Evolutionary conservation across 1,140 invertebrate genomes (phyloP).

Genomic region (Zaprionus nigranus): DNA sequence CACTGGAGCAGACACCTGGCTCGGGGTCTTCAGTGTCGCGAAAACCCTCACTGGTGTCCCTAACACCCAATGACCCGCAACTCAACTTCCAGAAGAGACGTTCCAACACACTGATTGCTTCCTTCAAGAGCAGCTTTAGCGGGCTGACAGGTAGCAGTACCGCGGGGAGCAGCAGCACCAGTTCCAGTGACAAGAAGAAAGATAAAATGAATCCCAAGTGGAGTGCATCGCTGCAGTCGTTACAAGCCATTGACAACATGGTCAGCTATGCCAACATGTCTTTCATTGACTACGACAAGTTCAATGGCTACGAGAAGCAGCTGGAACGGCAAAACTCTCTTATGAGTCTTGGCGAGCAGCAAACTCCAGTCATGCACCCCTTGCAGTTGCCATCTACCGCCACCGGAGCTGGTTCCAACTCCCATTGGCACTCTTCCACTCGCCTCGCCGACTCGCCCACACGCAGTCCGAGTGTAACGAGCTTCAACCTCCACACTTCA

Average conservation of each 20-base stretch:
- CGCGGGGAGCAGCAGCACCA: slow-evolving; percentile 12
- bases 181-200: slow-evolving; percentile 63
- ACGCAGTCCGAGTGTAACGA: slow-evolving; percentile 17
- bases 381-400: slow-evolving; percentile 22
- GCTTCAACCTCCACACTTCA: slow-evolving; percentile 33
- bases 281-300: slow-evolving; percentile 84
- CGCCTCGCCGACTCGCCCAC: slow-evolving; percentile 33
- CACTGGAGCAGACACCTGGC: slow-evolving; percentile 42
- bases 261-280: slow-evolving; percentile 84
- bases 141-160: slow-evolving; percentile 35
- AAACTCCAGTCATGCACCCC: slow-evolving; percentile 23
- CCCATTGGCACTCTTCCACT: slow-evolving; percentile 50
- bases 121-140: slow-evolving; percentile 69
- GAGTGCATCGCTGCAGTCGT: slow-evolving; percentile 80
- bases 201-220: slow-evolving; percentile 81
- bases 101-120: slow-evolving; percentile 73
- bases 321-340: slow-evolving; percentile 75
- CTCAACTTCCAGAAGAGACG: slow-evolving; percentile 75
- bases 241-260: slow-evolving; percentile 84
- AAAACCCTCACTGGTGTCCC: slow-evolving; percentile 56
- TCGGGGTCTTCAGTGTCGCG: slow-evolving; percentile 25
- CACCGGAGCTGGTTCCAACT: slow-evolving; percentile 10
- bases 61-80: slow-evolving; percentile 57
- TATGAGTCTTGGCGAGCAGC: slow-evolving; percentile 69
- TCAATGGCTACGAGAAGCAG: slow-evolving; percentile 82